Base-by-base conservation (phyloP, 2,888 invertebrate species). In the Phengaris alcon region DNA sequence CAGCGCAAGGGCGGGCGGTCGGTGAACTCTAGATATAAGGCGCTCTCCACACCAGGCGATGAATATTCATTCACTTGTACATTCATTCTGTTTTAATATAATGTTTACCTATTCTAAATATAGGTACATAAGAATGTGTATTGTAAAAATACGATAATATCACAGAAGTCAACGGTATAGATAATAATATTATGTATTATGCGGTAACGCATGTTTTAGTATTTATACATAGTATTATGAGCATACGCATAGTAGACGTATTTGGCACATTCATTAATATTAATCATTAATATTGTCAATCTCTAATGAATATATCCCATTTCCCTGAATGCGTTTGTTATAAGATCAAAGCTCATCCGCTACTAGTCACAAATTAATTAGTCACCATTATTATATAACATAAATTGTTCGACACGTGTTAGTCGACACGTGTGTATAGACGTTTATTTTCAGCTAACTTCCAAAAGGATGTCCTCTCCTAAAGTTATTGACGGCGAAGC, bases 1-100 rank as follows among this genome's bases (percentile, higher is more conserved):
- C 55, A 48, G 55, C 75, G 78, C 75, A 74, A 75, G 77, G 73
- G 76, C 75, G 77, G 73, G 22, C 79, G 79, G 76, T 55, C 77
- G 75, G 54, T 68, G 78, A 74, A 77, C 77, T 74, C 69, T 51
- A 52, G 22, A 22, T 22, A 12, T 72, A 72, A 72, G 52, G 72
- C 52, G 35, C 52, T 6, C 13, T 54, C 35, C 54, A 72, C 72
- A 72, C 35, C 13, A 68, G 12, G 6, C 72, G 35, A 22, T 15
- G n/a, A 13, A 69, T 48, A 15, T 70, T 70, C 48, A 48, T 70
- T 15, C 70, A 48, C n/a, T 70, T 70, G 15, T 2, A 70, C 70
- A n/a, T 48, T 51, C 48, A 64, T 64, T 64, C 64, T 35, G 6
- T 64, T 64, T 64, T 44, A 12, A 12, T 4, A 12, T 12, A 52